Conservation (phyloP, 2,797 vertebrate genomes). For the Betta splendens region DNA sequence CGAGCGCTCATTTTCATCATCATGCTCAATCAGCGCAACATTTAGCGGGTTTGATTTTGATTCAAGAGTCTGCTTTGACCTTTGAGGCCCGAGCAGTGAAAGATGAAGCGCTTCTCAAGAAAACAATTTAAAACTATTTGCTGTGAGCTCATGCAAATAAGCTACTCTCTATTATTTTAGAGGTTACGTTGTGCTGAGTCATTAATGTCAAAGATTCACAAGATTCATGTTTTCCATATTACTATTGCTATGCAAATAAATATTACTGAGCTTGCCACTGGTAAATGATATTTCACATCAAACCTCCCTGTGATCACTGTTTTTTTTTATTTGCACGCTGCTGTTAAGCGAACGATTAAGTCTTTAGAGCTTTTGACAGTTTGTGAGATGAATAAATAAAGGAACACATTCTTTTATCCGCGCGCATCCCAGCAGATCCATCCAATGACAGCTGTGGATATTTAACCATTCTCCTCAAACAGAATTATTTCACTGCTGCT, state of each 20-base stretch:
- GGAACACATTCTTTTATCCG: constrained; percentile 67
- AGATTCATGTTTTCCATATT: constrained; percentile 3
- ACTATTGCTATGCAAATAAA: constrained; percentile 2
- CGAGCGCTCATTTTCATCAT: constrained; percentile 62
- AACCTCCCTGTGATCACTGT: constrained; percentile 32
- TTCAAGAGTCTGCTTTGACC: constrained; percentile 60
- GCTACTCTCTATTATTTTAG: not conserved
- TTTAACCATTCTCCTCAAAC: constrained; percentile 81
- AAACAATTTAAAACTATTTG: constrained; percentile 25
- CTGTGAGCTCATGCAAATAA: constrained; percentile 3
- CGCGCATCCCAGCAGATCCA: constrained; percentile 68
- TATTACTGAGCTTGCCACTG: constrained; percentile 14
- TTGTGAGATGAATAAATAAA: constrained; percentile 78
- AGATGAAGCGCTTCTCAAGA: constrained; percentile 42
- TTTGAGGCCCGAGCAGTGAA: constrained; percentile 46
- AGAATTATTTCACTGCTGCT: constrained; percentile 80
- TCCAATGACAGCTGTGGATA: constrained; percentile 79
- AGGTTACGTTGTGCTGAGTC: constrained; percentile 9
- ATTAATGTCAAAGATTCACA: constrained; percentile 6
- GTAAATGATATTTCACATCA: constrained; percentile 37
- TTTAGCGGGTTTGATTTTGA: constrained; percentile 58
- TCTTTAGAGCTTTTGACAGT: constrained; percentile 68
- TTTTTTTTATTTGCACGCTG: constrained; percentile 46
- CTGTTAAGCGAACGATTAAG: constrained; percentile 57
- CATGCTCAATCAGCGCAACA: constrained; percentile 50